Evolutionary conservation across 2,888 invertebrate species (phyloP), one percentile per base, ranked within the genome.

Genomic region (Lymantria dispar): DNA sequence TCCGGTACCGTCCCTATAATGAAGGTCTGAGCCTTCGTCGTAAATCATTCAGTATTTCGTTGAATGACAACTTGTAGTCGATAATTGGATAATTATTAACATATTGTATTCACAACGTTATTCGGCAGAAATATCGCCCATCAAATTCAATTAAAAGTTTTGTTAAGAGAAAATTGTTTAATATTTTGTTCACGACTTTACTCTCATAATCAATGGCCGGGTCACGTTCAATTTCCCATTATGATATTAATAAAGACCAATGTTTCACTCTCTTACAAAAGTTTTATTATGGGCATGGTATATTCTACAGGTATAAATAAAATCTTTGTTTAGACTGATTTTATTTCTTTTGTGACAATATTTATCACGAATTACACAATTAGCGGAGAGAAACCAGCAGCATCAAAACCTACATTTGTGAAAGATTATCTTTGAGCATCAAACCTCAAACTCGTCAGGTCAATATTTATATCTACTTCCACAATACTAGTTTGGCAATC

Each of bases 111-210:
- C 10, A 7, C 33, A 3, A 33, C 8, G 10, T 33, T 33, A 33
- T 33, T 10, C 10, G 31, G n/a, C 36, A 10, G 10, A 29, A 22
- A 15, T 46, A 43, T 50, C 41, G 36, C 36, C 8, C 39, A 43
- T 42, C 37, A 40, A 12, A 50, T 57, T 49, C 48, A 65, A 68
- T 65, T 65, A 59, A 56, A 63, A 68, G 52, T 63, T 56, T 43
- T 53, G 47, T 40, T 47, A 43, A 41, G 48, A 42, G 37, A 40
- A 54, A 59, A 57, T 60, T 50, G 53, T 59, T 67, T 62, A 56
- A 31, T 50, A 57, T 56, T 64, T 60, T 46, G 53, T 40, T 43
- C 58, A 39, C 52, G 54, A 38, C 52, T 54, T 60, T 46, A 12
- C 12, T 36, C 40, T 9, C 39, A n/a, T 52, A 43, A 57, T 59